These are phyloP conservation scores for Saguinus imperator DNA, from an alignment of 2,113 vertebrate species.

Conservation along the genomic window DNA sequence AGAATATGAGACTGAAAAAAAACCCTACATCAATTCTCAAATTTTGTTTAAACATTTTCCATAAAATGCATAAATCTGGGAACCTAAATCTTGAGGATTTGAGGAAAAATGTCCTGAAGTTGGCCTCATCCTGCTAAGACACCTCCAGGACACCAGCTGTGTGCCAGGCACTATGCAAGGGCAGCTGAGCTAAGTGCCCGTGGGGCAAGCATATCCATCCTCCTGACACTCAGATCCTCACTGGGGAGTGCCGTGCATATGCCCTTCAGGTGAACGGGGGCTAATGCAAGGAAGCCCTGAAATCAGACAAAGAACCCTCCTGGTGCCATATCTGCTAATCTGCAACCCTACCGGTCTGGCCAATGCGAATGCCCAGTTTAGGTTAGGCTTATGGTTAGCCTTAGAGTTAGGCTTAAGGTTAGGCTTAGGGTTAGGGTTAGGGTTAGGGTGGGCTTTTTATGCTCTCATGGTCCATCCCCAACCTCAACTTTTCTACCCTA, in stretches of 20 bases:
- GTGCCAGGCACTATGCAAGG: neutral
- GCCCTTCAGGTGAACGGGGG: neutral
- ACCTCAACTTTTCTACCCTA: neutral
- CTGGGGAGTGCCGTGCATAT: fast-evolving
- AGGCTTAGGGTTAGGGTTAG: no score
- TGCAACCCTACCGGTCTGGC: neutral
- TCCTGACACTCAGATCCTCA: neutral
- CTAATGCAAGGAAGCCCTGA: neutral
- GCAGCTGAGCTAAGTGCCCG: neutral
- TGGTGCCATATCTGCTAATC: neutral
- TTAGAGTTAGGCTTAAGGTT: no score
- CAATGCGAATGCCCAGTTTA: neutral
- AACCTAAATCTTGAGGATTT: neutral
- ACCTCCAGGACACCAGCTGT: neutral
- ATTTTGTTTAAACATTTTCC: neutral
- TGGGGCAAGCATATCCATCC: neutral
- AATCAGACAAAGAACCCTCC: neutral
- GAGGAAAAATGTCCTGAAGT: neutral
- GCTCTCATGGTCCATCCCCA: neutral
- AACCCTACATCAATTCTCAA: neutral
- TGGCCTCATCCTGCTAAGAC: neutral
- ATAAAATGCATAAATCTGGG: neutral
- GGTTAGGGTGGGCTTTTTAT: neutral
- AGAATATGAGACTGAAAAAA: neutral
- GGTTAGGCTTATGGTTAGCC: no score